Evolutionary conservation across 2,797 vertebrate species (phyloP).

Genomic region (Cyclopterus lumpus): DNA sequence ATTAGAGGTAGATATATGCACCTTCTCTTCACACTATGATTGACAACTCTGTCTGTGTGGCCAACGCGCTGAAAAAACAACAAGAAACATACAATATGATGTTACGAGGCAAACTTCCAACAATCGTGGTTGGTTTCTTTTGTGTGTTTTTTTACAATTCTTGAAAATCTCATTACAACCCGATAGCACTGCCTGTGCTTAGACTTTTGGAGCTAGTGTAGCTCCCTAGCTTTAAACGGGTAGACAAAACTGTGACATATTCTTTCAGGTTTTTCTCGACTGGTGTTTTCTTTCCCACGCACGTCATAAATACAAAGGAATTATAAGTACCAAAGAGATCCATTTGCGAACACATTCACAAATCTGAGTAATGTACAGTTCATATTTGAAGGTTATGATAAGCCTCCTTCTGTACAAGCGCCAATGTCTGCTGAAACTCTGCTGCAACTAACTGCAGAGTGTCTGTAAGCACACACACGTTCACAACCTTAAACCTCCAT

Average conservation of each 20-base stretch:
- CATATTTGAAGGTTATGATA: not conserved
- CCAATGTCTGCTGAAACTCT: not conserved
- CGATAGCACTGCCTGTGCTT: too few relatives aligned
- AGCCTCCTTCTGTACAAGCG: not conserved
- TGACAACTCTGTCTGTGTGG: slow-evolving; percentile 20
- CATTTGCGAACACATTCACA: not conserved
- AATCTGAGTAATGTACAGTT: not conserved
- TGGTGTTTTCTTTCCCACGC: slow-evolving; percentile 1
- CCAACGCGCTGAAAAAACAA: not conserved
- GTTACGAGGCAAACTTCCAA: not conserved
- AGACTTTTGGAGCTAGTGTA: too few relatives aligned
- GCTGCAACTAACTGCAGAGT: not conserved
- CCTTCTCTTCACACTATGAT: not conserved
- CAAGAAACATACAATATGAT: not conserved
- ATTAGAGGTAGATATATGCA: too few relatives aligned
- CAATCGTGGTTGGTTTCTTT: not conserved
- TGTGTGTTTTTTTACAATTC: too few relatives aligned
- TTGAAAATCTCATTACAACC: too few relatives aligned
- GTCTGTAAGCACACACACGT: not conserved
- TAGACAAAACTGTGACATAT: not conserved
- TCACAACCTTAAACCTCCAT: not conserved
- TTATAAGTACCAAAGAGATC: not conserved
- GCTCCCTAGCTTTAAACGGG: too few relatives aligned
- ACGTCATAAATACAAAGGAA: not conserved
- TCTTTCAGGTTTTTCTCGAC: not conserved